phyloP scores from a whole-genome alignment of 2,113 vertebrate genomes.

The Vimba vimba region DNA sequence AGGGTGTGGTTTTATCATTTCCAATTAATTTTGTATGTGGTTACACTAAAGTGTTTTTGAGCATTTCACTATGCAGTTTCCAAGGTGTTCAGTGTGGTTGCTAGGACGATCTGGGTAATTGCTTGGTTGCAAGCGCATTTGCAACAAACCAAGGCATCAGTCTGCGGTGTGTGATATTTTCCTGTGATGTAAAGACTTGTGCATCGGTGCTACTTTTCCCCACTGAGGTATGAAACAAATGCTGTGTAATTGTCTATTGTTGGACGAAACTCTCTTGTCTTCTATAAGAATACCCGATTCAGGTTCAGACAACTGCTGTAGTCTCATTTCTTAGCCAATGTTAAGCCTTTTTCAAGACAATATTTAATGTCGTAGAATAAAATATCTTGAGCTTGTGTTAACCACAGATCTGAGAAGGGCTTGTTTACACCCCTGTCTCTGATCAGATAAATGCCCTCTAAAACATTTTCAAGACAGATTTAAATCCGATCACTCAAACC shows the following conservation, averaged over 20 bases:
- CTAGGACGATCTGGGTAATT: neutral
- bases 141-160: neutral
- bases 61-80: neutral
- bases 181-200: too few relatives aligned
- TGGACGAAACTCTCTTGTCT: neutral
- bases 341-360: too few relatives aligned
- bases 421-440: too few relatives aligned
- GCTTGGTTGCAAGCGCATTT: neutral
- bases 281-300: neutral
- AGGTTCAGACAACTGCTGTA: neutral
- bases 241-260: neutral
- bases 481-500: too few relatives aligned
- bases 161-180: neutral
- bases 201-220: neutral
- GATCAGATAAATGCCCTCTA: too few relatives aligned
- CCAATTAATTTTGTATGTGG: neutral
- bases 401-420: too few relatives aligned
- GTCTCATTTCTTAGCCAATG: too few relatives aligned
- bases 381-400: too few relatives aligned
- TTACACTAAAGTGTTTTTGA: neutral
- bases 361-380: too few relatives aligned
- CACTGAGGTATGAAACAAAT: neutral
- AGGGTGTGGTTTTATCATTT: neutral
- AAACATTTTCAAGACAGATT: too few relatives aligned
- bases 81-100: neutral